Percentiles rank a stretch among this genome's conserved stretches.
phyloP scores from a whole-genome alignment of 2,797 vertebrate genomes.

The Silurus lanzhouensis region DNA sequence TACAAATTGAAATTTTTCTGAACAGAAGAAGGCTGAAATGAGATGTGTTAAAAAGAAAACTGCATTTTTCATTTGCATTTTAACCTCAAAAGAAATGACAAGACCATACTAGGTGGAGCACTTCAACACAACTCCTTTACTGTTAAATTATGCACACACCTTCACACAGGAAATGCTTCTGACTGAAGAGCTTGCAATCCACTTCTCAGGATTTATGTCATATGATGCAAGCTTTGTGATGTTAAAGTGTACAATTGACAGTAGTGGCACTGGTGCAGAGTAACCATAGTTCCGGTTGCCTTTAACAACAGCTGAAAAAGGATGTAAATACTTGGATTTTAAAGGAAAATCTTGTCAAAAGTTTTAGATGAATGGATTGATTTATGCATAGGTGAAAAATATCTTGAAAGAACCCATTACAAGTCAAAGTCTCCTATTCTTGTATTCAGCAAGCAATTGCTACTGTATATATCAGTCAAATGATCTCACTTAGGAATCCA shows the following conservation, averaged over 20 bases:
- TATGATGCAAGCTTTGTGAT: not conserved
- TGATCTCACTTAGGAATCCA: not conserved
- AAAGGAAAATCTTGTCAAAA: not conserved
- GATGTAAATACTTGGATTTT: not conserved
- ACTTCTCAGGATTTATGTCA: slow-evolving; percentile 13
- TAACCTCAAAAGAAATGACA: slow-evolving; percentile 25
- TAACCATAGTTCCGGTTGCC: not conserved
- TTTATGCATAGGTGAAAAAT: not conserved
- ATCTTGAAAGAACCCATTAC: not conserved
- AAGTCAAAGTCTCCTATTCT: not conserved
- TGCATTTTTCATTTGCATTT: slow-evolving; percentile 7
- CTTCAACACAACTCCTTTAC: slow-evolving; percentile 14
- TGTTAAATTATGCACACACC: slow-evolving; percentile 24
- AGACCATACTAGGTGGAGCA: not conserved
- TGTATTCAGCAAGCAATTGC: not conserved
- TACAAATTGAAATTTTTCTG: slow-evolving; percentile 4
- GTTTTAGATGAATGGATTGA: not conserved
- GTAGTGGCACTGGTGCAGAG: not conserved
- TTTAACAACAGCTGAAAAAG: not conserved
- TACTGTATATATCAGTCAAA: not conserved
- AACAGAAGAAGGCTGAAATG: slow-evolving; percentile 14
- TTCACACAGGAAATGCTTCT: slow-evolving; percentile 13
- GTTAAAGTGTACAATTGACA: not conserved
- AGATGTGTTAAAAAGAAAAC: slow-evolving; percentile 17
- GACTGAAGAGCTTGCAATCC: slow-evolving; percentile 34